Conservation (phyloP, 2,113 vertebrate genomes). For the Oncorhynchus mykiss region DNA sequence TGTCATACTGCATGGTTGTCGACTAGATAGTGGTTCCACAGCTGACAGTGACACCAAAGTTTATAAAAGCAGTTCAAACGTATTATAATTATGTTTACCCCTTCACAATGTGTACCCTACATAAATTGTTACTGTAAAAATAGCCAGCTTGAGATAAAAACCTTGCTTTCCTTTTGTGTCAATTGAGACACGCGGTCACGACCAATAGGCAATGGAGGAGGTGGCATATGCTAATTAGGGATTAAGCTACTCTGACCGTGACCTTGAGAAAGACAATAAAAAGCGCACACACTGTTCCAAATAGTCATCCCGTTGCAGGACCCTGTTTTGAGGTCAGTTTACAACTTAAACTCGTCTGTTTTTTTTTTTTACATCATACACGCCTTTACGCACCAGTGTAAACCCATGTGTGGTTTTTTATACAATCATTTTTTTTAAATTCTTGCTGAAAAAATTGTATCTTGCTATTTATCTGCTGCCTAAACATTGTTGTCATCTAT, state of each 20-base stretch:
- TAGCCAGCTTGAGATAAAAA: slow-evolving; percentile 93
- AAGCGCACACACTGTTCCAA: slow-evolving; percentile 74
- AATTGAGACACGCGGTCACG: slow-evolving; percentile 81
- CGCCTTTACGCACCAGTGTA: background rate
- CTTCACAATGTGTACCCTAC: slow-evolving; percentile 54
- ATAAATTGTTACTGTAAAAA: slow-evolving; percentile 89
- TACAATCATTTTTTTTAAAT: background rate
- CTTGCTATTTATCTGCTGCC: background rate
- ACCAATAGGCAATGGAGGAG: slow-evolving; percentile 85
- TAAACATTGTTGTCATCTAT: background rate
- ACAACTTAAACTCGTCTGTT: slow-evolving; percentile 41
- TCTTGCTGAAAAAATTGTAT: background rate
- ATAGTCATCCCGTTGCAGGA: slow-evolving; percentile 71
- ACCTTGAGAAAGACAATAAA: slow-evolving; percentile 96
- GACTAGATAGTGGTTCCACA: slow-evolving; percentile 3
- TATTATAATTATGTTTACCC: slow-evolving; percentile 40
- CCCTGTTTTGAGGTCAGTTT: slow-evolving; percentile 74
- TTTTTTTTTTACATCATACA: slow-evolving; percentile 30
- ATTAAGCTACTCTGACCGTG: slow-evolving; percentile 93
- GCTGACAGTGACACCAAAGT: slow-evolving; percentile 7
- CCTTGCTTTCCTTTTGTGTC: slow-evolving; percentile 99
- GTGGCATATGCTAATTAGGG: slow-evolving; percentile 95
- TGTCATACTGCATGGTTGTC: background rate
- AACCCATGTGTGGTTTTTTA: background rate
- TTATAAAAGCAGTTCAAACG: slow-evolving; percentile 41